These are phyloP conservation scores for Lipophrys pholis DNA, from an alignment of 2,113 vertebrate genomes.

Conservation along the genomic window DNA sequence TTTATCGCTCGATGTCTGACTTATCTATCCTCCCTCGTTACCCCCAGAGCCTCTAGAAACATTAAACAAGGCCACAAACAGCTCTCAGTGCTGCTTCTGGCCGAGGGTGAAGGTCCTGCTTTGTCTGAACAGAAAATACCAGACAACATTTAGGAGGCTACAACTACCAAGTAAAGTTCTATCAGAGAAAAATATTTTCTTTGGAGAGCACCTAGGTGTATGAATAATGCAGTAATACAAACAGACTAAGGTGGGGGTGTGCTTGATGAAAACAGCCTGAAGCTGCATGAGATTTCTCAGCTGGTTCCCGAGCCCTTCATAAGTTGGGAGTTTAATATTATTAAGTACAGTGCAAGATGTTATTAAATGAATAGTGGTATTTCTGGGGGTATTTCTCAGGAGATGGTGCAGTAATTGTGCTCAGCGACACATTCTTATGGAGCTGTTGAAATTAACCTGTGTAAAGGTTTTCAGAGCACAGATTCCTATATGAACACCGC, in stretches of 20 bases:
- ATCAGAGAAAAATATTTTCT: not conserved
- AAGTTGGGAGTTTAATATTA: too few species aligned
- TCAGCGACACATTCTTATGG: too few species aligned
- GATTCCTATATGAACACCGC: too few species aligned
- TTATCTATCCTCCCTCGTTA: not conserved
- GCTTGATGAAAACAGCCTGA: not conserved
- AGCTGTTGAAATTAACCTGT: too few species aligned
- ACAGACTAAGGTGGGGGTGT: too few species aligned
- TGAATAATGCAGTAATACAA: not conserved
- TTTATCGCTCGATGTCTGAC: constrained; percentile 9
- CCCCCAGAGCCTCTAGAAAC: not conserved
- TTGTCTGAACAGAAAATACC: not conserved
- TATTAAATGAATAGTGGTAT: too few species aligned
- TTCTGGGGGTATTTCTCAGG: too few species aligned
- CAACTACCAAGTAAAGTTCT: too few species aligned
- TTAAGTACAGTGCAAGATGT: too few species aligned
- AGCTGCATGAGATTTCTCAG: not conserved
- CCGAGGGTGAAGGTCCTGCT: not conserved
- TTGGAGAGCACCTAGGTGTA: not conserved
- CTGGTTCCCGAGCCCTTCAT: too few species aligned
- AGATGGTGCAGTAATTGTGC: too few species aligned
- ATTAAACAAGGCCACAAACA: not conserved
- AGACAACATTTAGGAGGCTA: too few species aligned
- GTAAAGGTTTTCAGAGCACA: not conserved
- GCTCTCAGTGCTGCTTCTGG: not conserved